Evolutionary conservation across 2,113 vertebrate species (phyloP).

Genomic region (Pao palembangensis): DNA sequence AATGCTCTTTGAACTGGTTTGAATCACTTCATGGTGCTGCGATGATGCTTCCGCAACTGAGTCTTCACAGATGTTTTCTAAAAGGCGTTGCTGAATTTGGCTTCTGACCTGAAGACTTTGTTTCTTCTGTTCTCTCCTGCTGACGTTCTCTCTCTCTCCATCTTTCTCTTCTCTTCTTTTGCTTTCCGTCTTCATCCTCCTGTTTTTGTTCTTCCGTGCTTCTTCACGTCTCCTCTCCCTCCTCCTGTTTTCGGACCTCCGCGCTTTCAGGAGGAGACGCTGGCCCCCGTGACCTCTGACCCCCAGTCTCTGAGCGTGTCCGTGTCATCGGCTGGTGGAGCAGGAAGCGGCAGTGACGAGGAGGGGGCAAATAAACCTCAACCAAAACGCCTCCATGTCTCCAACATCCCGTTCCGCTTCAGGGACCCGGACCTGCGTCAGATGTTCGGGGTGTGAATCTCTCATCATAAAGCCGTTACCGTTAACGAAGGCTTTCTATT

Average conservation of each 20-base stretch:
- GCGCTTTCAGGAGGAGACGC: conserved; percentile 68
- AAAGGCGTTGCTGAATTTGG: conserved; percentile 4
- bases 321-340: conserved; percentile 60
- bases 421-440: conserved; percentile 81
- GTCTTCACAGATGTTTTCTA: conserved; percentile 22
- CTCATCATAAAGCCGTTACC: not conserved
- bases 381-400: conserved; percentile 80
- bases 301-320: conserved; percentile 69
- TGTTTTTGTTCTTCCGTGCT: not conserved
- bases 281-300: conserved; percentile 72
- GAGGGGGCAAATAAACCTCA: conserved; percentile 75
- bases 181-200: conserved; percentile 14
- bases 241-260: conserved; percentile 20
- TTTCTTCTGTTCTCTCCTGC: conserved; percentile 44
- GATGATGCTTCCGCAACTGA: conserved; percentile 46
- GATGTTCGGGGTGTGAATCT: conserved; percentile 77
- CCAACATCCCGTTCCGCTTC: conserved; percentile 82
- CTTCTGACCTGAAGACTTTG: not conserved
- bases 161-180: not conserved
- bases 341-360: conserved; percentile 70
- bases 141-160: not conserved
- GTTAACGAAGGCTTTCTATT: not conserved
- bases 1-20: conserved; percentile 74
- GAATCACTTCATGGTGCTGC: conserved; percentile 61
- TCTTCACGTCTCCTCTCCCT: conserved; percentile 1